These are phyloP conservation scores for Pelvicachromis taeniatus DNA, from an alignment of 2,113 vertebrate species.

Conservation along the genomic window DNA sequence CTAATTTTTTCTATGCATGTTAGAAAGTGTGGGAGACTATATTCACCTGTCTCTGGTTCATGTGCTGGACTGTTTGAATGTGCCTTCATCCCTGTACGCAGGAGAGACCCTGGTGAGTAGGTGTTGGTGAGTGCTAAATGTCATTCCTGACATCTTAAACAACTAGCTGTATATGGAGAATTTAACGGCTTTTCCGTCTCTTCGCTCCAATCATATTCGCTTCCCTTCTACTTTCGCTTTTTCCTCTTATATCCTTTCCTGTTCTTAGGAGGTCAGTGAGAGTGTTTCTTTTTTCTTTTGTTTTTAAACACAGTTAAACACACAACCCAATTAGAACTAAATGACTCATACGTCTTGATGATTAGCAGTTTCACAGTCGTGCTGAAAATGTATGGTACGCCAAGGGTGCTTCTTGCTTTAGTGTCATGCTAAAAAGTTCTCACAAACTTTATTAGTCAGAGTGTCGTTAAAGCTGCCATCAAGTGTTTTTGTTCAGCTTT, in stretches of 20 bases:
- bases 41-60: background rate
- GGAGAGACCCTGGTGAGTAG: background rate
- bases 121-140: slow-evolving; percentile 38
- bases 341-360: background rate
- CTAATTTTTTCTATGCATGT: background rate
- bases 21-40: background rate
- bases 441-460: background rate
- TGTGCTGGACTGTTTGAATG: background rate
- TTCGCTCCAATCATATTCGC: background rate
- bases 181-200: slow-evolving; percentile 11
- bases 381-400: background rate
- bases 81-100: background rate
- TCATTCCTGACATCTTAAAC: slow-evolving; percentile 55
- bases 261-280: background rate
- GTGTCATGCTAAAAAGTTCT: background rate
- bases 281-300: background rate
- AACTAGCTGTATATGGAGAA: slow-evolving; percentile 35
- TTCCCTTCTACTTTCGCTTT: background rate
- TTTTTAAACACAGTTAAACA: background rate
- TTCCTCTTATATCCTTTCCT: background rate
- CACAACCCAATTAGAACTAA: background rate
- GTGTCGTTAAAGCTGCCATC: background rate
- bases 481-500: background rate
- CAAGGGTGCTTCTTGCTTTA: background rate
- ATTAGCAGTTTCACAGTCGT: background rate